Base-by-base conservation (phyloP, 2,113 vertebrate species). In the Hyla sarda region DNA sequence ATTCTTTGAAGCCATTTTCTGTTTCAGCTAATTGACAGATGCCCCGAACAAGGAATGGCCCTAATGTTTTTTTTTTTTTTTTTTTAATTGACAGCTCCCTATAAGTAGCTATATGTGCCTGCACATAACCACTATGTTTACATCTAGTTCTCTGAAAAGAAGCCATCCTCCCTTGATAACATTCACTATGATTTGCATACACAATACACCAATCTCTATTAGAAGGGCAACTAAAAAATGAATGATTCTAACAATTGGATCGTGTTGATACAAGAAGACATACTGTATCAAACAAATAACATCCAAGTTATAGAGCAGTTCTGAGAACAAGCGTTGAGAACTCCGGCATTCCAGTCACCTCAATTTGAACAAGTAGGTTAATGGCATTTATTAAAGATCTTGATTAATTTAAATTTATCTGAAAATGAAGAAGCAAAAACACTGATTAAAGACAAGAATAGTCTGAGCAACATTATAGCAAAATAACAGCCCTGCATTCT, bases 311-410 rank as follows among this genome's bases (percentile, higher is more conserved):
- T 16, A 56, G 28, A 77, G 75, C 75, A 34, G 19, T 79, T 58
- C 28, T 37, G 76, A 58, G 76, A 54, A 56, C 19, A 25, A 28
- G 48, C n/a, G 75, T 56, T 19, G 34, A 78, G 58, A 67, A 34
- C 34, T 79, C 34, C 75, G 17, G 62, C 62, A 34, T 86, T 41
- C 37, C 34, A 71, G 47, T 86, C 75, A 69, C 75, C 77, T 79
- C 75, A 71, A 71, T 80, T 45, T 80, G 45, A 86, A 86, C 84
- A 79, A 79, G 62, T 72, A 56, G 48, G 62, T 71, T 86, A 79
- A 86, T 86, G 60, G 48, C 83, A 65, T 85, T 85, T 85, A 85
- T 85, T 86, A 85, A 85, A 85, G 83, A 85, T 80, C 75, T 86
- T 86, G 84, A 86, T 86, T 67, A 86, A 86, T 79, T 79, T 71